Evolutionary conservation across 2,113 vertebrate genomes (phyloP), one percentile per base, ranked within the genome.

Genomic region (Verasper variegatus): DNA sequence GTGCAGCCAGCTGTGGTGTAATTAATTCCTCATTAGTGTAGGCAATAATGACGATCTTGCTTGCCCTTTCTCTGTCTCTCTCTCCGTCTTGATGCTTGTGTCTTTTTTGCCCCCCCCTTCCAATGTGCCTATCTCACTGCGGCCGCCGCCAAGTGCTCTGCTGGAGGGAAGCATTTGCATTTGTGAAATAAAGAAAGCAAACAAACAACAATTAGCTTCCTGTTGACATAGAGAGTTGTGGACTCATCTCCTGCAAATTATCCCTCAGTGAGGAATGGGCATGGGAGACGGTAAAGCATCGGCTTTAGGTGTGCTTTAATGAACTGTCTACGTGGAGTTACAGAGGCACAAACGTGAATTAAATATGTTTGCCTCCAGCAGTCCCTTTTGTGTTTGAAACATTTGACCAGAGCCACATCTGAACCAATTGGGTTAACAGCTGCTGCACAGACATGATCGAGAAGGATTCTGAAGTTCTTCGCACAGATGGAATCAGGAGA

Each of bases 181-280:
- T 62, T 37, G 37, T 58, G 23, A 72, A 80, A 61, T 62, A 69
- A 6, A 14, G 1, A 40, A 76, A 14, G 24, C 73, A 87, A 92
- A 85, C 84, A 92, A 92, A 91, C 86, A 89, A 78, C 84, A 90
- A 92, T 92, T 93, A 91, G 88, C 81, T 82, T 88, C 87, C 82
- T 85, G 85, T 86, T 85, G 91, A 89, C 80, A 86, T 47, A 62
- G 73, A 85, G 88, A 85, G 88, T 80, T 51, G 81, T 71, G 83
- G 75, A 84, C 83, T 82, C 73, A 86, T 86, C 78, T 81, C 61
- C 42, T 74, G 81, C 73, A 89, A 88, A 92, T 90, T 84, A 91
- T 71, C 71, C 54, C 83, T 80, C 23, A 15, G 67, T 68, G 78
- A 88, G 81, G 61, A 82, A 81, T 49, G 63, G 80, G 64, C 78